These are phyloP conservation scores for Caenorhabditis becei DNA, from an alignment of 2,888 invertebrate genomes.

Conservation along the genomic window DNA sequence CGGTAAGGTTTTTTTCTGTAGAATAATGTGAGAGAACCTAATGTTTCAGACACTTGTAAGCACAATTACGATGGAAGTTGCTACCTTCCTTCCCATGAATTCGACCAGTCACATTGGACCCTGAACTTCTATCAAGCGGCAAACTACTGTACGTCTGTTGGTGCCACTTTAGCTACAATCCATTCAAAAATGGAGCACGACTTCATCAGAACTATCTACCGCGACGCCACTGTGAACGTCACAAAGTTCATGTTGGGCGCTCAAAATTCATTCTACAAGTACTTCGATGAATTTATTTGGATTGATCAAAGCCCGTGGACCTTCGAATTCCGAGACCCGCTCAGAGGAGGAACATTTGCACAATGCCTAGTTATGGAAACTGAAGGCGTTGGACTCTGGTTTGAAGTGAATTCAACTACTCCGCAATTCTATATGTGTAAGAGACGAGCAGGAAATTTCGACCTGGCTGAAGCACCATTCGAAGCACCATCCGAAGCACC, in stretches of 20 bases:
- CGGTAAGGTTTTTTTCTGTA: too few species aligned
- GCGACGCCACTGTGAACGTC: neutral
- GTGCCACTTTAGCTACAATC: neutral
- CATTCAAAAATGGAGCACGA: neutral
- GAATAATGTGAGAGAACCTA: too few species aligned
- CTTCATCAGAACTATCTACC: neutral
- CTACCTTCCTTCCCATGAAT: neutral
- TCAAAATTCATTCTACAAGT: neutral
- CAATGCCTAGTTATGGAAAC: neutral
- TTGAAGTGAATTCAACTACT: neutral
- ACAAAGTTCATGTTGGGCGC: neutral
- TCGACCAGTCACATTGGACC: neutral
- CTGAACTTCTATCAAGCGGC: neutral
- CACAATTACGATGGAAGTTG: neutral
- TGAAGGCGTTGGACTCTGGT: neutral
- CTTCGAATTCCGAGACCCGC: neutral
- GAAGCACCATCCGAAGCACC: too few species aligned
- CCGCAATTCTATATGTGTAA: neutral
- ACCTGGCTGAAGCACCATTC: too few species aligned
- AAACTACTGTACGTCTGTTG: neutral
- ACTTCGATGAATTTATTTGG: neutral
- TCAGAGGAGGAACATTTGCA: neutral
- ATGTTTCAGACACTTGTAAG: neutral
- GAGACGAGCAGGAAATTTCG: neutral
- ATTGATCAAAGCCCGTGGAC: neutral